Percentiles rank a stretch among this genome's conserved stretches.
Conservation (phyloP, 2,113 vertebrate species). For the Isurus oxyrinchus region DNA sequence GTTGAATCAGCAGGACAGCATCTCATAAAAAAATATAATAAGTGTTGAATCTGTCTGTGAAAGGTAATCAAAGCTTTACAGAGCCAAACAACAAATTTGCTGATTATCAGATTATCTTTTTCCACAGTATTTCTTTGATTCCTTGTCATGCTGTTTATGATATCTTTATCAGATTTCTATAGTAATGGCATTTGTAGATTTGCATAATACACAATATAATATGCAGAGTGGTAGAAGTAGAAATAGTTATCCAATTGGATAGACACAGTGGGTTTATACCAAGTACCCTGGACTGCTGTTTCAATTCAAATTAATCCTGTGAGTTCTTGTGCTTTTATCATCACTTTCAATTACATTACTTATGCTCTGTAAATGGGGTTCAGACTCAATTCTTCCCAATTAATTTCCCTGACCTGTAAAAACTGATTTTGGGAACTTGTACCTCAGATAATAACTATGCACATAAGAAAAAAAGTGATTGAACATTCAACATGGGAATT, state of each 20-base stretch:
- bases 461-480: background rate
- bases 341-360: background rate
- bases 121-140: background rate
- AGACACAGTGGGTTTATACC: background rate
- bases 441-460: background rate
- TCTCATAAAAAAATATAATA: slow-evolving; percentile 6
- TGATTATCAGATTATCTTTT: slow-evolving; percentile 4
- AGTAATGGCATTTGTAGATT: background rate
- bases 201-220: background rate
- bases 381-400: background rate
- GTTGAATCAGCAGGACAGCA: background rate
- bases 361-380: background rate
- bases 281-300: background rate
- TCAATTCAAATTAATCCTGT: background rate
- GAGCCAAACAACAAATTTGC: background rate
- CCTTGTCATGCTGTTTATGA: background rate
- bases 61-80: slow-evolving; percentile 29
- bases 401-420: background rate
- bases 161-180: background rate
- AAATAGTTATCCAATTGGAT: background rate
- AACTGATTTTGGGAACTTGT: background rate
- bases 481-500: background rate
- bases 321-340: background rate
- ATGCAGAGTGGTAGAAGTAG: background rate
- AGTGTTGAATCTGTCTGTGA: slow-evolving; percentile 18